A percentile compares a stretch with the other conserved stretches of the same genome.
phyloP scores from a whole-genome alignment of 2,888 invertebrate species.

The Tethea ocularis region DNA sequence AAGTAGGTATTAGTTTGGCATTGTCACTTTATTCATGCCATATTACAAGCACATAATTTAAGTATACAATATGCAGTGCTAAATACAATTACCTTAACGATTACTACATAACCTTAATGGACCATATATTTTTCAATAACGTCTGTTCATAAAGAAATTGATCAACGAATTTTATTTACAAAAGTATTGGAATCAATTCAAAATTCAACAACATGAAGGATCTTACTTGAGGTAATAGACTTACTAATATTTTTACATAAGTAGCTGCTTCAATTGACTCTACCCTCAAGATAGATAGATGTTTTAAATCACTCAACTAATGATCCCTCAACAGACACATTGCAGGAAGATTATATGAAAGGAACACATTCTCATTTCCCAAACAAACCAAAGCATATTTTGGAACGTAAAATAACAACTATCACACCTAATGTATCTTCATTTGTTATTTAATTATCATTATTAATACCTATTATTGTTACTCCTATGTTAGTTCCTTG shows the following conservation, averaged over 20 bases:
- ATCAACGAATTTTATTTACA: conserved; percentile 63
- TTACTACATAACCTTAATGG: conserved; percentile 77
- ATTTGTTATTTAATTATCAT: conserved; percentile 55
- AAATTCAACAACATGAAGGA: conserved; percentile 35
- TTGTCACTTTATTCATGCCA: conserved; percentile 52
- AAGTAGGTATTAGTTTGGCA: conserved; percentile 69
- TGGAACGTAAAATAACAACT: conserved; percentile 12
- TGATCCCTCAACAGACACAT: not conserved
- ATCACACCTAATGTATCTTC: conserved; percentile 24
- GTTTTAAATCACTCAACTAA: not conserved
- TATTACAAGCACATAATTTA: conserved; percentile 56
- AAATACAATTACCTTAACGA: conserved; percentile 57
- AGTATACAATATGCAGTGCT: conserved; percentile 62
- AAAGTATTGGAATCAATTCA: conserved; percentile 53
- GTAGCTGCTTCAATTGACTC: not conserved
- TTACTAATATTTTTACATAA: not conserved
- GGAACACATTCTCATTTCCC: not conserved
- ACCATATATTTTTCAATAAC: conserved; percentile 65
- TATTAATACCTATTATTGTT: conserved; percentile 64
- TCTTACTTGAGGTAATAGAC: conserved; percentile 1
- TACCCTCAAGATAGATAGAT: not conserved
- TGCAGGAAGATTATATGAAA: not conserved
- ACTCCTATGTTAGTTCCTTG: conserved; percentile 75
- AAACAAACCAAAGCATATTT: conserved; percentile 6
- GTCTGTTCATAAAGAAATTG: conserved; percentile 65